These are phyloP conservation scores for Cottoperca gobio DNA, from an alignment of 2,797 vertebrate genomes.

Conservation along the genomic window DNA sequence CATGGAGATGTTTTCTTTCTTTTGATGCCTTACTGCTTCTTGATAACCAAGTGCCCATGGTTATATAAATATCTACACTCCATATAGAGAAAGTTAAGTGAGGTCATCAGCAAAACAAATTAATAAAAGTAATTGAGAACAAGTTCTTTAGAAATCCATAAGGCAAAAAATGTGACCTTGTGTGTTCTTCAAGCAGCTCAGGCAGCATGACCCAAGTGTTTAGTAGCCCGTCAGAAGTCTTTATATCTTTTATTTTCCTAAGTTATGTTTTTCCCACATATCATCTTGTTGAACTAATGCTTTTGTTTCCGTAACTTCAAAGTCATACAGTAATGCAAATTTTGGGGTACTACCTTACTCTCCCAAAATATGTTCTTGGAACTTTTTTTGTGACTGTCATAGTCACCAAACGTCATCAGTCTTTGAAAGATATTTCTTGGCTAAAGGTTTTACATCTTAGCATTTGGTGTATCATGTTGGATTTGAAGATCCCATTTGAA, in stretches of 20 bases:
- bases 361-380: not conserved
- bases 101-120: constrained; percentile 1
- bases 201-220: not conserved
- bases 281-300: not conserved
- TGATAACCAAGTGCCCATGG: not conserved
- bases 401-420: not conserved
- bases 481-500: not conserved
- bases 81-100: not conserved
- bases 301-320: not conserved
- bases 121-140: not conserved
- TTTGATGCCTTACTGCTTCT: not conserved
- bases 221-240: not conserved
- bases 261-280: not conserved
- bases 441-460: not conserved
- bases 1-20: not conserved
- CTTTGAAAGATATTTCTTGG: not conserved
- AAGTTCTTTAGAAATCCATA: not conserved
- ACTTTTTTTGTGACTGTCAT: not conserved
- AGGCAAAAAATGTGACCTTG: not conserved
- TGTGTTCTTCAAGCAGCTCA: not conserved
- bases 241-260: not conserved
- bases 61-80: not conserved
- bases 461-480: not conserved
- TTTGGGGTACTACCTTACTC: not conserved
- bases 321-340: not conserved